A percentile compares a stretch with the other conserved stretches of the same genome.
Conservation (phyloP, 1,140 invertebrate genomes). For the Mizuhopecten yessoensis region DNA sequence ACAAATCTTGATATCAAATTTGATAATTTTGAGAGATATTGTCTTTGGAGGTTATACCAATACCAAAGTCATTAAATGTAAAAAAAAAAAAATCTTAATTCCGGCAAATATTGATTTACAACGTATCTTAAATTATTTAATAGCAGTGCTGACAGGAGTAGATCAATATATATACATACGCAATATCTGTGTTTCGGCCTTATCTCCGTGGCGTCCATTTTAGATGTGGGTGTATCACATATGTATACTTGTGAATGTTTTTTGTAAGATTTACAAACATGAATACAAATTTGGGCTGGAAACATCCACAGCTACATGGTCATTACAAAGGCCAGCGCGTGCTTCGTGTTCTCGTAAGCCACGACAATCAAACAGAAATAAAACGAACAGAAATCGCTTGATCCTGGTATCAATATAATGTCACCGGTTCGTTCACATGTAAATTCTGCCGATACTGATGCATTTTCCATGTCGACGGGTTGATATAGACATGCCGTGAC, state of each 20-base stretch:
- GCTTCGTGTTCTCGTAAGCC: not conserved
- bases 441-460: not conserved
- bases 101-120: too few relatives aligned
- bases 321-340: not conserved
- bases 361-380: not conserved
- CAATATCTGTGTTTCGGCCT: not conserved
- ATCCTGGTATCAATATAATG: not conserved
- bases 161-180: conserved; percentile 20
- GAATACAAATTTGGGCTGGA: not conserved
- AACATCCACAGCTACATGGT: not conserved
- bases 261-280: not conserved
- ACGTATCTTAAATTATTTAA: too few relatives aligned
- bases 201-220: not conserved
- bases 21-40: too few relatives aligned
- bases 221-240: not conserved
- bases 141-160: too few relatives aligned
- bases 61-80: too few relatives aligned
- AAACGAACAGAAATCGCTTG: not conserved
- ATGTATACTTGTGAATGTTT: not conserved
- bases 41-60: too few relatives aligned
- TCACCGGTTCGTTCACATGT: not conserved
- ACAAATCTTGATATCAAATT: too few relatives aligned
- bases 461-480: not conserved
- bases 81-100: too few relatives aligned
- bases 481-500: not conserved